Percentiles rank a stretch among this genome's conserved stretches.
Evolutionary conservation across 2,113 vertebrate species (phyloP).

Genomic region (Xiphophorus couchianus): DNA sequence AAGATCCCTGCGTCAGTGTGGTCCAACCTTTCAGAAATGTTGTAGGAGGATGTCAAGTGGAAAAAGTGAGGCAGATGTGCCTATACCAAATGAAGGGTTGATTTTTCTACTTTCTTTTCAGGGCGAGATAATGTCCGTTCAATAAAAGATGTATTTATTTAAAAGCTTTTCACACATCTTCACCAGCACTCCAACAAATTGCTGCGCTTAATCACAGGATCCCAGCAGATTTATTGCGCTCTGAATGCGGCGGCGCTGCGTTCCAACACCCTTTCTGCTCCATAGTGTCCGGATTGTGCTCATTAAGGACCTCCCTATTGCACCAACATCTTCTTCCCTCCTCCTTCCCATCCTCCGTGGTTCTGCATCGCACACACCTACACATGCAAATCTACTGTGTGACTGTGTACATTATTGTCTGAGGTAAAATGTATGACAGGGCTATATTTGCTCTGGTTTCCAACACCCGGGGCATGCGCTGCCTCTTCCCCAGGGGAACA

Average conservation of each 20-base stretch:
- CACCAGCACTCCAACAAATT: too few species aligned
- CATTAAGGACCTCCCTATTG: conserved; percentile 23
- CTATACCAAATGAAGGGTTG: not conserved
- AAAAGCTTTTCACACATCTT: not conserved
- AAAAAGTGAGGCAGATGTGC: too few species aligned
- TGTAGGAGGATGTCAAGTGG: too few species aligned
- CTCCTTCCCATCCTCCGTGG: not conserved
- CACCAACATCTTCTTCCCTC: conserved; percentile 34
- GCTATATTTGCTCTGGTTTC: conserved; percentile 66
- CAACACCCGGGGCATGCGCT: conserved; percentile 43
- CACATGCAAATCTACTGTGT: conserved; percentile 5
- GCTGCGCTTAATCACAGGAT: conserved; percentile 12
- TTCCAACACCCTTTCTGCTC: conserved; percentile 8
- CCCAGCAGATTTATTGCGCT: conserved; percentile 13
- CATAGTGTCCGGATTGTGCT: conserved; percentile 29
- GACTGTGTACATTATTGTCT: not conserved
- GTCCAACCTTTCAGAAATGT: too few species aligned
- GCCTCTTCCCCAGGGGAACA: conserved; percentile 55
- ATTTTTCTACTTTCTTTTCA: not conserved
- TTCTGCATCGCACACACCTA: conserved; percentile 18
- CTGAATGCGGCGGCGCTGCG: conserved; percentile 12
- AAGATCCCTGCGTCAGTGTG: too few species aligned
- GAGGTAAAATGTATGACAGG: conserved; percentile 24
- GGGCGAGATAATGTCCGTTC: not conserved
- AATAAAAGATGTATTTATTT: not conserved